Conservation (phyloP, 2,113 vertebrate species). For the Nycticorax nycticorax region DNA sequence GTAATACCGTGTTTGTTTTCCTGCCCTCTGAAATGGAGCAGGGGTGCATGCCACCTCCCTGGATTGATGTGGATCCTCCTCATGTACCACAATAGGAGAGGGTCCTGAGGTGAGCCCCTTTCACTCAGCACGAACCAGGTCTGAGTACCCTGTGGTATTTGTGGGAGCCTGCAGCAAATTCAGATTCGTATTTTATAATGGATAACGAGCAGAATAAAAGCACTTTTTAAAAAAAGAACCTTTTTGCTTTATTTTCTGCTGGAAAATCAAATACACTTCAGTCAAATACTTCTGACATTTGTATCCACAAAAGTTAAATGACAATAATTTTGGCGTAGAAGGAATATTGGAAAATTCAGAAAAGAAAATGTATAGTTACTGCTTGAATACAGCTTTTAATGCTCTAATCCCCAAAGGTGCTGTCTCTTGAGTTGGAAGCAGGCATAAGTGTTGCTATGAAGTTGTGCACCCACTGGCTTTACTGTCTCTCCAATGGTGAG, state of each 20-base stretch:
- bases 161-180: neutral
- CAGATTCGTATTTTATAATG: neutral
- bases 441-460: neutral
- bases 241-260: neutral
- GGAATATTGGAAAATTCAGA: neutral
- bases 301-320: neutral
- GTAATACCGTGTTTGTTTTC: neutral
- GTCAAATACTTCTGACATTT: neutral
- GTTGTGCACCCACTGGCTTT: neutral
- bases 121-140: neutral
- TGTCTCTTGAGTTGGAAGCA: neutral
- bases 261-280: neutral
- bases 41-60: neutral
- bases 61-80: fast-evolving
- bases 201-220: neutral
- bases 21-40: neutral
- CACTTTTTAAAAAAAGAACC: neutral
- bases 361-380: neutral
- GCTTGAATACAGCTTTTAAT: neutral
- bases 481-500: neutral
- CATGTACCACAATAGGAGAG: fast-evolving
- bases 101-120: neutral
- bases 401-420: neutral
- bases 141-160: neutral
- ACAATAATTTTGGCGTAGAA: neutral